Percentiles rank a stretch among this genome's conserved stretches.
phyloP scores from a whole-genome alignment of 2,797 vertebrate genomes.

The Anguilla anguilla region DNA sequence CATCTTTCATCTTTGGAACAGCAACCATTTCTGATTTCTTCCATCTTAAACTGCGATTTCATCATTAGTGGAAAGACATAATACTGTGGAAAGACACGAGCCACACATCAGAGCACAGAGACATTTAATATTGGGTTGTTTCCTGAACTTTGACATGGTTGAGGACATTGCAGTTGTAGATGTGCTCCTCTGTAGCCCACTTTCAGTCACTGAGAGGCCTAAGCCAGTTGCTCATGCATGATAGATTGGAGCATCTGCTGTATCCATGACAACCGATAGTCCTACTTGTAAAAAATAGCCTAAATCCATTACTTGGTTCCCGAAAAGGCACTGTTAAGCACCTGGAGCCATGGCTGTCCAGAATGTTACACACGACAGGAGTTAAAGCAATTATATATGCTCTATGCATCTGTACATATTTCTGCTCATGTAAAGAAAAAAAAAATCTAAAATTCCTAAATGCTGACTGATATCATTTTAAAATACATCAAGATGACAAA shows the following conservation, averaged over 20 bases:
- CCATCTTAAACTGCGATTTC: constrained; percentile 11
- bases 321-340: background rate
- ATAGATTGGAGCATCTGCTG: background rate
- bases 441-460: background rate
- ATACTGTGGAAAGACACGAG: background rate
- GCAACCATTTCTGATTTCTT: constrained; percentile 17
- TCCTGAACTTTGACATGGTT: background rate
- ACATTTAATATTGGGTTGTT: background rate
- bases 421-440: background rate
- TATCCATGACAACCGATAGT: background rate
- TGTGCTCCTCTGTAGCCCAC: background rate
- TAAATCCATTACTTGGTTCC: background rate
- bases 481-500: background rate
- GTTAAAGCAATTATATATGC: background rate
- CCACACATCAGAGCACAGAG: background rate
- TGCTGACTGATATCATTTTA: background rate
- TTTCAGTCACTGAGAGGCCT: background rate
- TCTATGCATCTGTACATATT: background rate
- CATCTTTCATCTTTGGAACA: background rate
- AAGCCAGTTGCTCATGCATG: background rate
- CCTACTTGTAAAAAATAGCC: background rate
- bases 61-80: background rate
- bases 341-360: background rate
- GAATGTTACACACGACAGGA: background rate
- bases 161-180: background rate